A percentile compares a stretch with the other conserved stretches of the same genome.
Evolutionary conservation across 1,140 invertebrate genomes (phyloP).

Genomic region (Brachionus angularis): DNA sequence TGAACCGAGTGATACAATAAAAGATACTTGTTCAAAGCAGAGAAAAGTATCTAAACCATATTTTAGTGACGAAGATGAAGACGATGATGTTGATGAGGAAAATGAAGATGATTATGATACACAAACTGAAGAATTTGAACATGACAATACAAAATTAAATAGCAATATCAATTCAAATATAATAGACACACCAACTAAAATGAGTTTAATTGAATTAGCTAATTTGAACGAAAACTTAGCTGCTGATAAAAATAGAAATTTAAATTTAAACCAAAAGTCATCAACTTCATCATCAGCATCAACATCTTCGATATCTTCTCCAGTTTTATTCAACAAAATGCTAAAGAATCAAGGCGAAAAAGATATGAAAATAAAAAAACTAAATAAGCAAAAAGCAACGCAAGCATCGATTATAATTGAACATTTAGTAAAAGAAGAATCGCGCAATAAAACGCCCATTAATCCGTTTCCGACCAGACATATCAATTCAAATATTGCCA

Average conservation of each 20-base stretch:
- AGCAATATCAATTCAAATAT: no score
- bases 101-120: background rate
- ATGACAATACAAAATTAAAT: no score
- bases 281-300: background rate
- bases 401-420: constrained; percentile 27
- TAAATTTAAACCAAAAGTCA: no score
- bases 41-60: background rate
- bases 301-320: background rate
- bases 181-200: no score
- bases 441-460: background rate
- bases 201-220: background rate
- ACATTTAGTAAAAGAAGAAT: constrained; percentile 35
- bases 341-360: no score
- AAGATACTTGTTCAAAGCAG: no score
- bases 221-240: background rate
- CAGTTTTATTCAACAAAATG: background rate
- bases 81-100: constrained; percentile 12
- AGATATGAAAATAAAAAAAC: no score
- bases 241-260: no score
- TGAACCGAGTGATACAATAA: no score
- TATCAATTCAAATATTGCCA: constrained; percentile 36
- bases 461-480: constrained; percentile 40
- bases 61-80: background rate
- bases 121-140: background rate
- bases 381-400: no score